Evolutionary conservation across 2,888 invertebrate species (phyloP).

Genomic region (Caradrina kadenii): DNA sequence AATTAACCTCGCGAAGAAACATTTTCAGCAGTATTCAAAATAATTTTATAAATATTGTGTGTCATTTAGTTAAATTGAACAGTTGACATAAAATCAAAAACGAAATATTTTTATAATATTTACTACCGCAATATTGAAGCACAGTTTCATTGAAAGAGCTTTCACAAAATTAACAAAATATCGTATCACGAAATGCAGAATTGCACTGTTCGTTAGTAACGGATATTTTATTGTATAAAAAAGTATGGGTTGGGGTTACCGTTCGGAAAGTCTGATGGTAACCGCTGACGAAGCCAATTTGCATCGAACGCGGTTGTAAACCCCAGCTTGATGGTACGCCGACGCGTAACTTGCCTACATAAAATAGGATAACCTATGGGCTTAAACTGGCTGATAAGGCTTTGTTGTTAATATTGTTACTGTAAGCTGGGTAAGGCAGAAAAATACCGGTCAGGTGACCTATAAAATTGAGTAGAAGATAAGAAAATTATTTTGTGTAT

Average conservation of each 20-base stretch:
- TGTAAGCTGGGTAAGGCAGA: conserved; percentile 2
- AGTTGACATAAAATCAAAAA: conserved; percentile 1
- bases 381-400: conserved; percentile 26
- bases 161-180: conserved; percentile 37
- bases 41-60: neutral
- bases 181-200: conserved; percentile 27
- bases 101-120: conserved; percentile 1
- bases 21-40: conserved; percentile 6
- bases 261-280: conserved; percentile 42
- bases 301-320: conserved; percentile 50
- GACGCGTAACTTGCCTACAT: conserved; percentile 39
- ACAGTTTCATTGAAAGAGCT: conserved; percentile 34
- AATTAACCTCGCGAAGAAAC: conserved; percentile 33
- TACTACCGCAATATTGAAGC: conserved; percentile 14
- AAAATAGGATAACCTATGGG: conserved; percentile 47
- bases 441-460: neutral
- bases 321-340: conserved; percentile 42
- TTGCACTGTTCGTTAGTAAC: conserved; percentile 44
- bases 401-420: conserved; percentile 12
- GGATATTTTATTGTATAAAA: conserved; percentile 35
- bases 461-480: neutral
- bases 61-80: neutral
- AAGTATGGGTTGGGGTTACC: conserved; percentile 26
- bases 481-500: neutral
- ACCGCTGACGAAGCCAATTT: conserved; percentile 54